Conservation (phyloP, 1,140 invertebrate genomes). For the Penaeus chinensis region DNA sequence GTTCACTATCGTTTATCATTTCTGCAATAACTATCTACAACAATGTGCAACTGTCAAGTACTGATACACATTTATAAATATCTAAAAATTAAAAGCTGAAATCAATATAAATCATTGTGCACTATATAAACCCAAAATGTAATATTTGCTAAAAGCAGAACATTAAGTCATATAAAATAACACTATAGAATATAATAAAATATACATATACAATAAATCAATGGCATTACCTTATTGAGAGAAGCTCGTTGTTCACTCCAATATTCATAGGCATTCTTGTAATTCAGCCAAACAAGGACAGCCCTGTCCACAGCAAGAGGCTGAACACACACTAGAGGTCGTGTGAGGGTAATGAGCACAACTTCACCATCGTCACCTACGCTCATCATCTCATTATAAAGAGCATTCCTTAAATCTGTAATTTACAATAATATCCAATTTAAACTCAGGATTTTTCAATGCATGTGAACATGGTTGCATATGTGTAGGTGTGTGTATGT, state of each 20-base stretch:
- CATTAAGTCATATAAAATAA: too few species aligned
- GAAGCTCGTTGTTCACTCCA: conserved; percentile 95
- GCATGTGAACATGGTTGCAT: not conserved
- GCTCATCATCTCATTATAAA: conserved; percentile 85
- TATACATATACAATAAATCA: not conserved
- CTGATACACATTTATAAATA: too few species aligned
- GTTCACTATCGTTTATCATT: too few species aligned
- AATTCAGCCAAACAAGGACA: conserved; percentile 97
- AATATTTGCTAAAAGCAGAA: not conserved
- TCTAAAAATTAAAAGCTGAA: too few species aligned
- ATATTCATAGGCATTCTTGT: conserved; percentile 98
- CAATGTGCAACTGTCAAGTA: too few species aligned
- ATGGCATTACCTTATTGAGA: conserved; percentile 75
- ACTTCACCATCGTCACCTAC: conserved; percentile 86
- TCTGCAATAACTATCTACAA: too few species aligned
- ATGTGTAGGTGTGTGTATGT: too few species aligned
- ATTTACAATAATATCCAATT: not conserved
- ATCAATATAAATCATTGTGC: too few species aligned
- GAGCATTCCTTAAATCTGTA: conserved; percentile 77
- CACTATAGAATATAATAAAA: not conserved
- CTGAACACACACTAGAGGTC: conserved; percentile 94
- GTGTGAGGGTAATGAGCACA: conserved; percentile 88
- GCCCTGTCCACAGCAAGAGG: conserved; percentile 96
- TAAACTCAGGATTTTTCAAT: not conserved
- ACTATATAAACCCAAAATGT: too few species aligned